phyloP scores from a whole-genome alignment of 2,888 invertebrate species.

The Epinotia bilunana region DNA sequence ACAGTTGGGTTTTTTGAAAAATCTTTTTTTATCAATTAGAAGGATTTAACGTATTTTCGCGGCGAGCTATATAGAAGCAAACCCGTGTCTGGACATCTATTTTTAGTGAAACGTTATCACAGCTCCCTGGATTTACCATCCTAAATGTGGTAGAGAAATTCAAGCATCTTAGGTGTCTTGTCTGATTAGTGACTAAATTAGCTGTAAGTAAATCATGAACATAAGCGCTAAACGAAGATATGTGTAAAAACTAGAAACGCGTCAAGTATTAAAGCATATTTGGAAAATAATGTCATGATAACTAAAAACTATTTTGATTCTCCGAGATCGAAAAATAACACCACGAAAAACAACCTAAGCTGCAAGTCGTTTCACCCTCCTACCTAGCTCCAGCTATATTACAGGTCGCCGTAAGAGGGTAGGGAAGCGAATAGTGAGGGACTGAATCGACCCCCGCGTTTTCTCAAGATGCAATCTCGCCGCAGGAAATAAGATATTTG shows the following conservation, averaged over 20 bases:
- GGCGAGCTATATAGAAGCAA: too few species aligned
- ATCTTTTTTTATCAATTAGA: too few species aligned
- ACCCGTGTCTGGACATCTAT: background rate
- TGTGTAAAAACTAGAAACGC: background rate
- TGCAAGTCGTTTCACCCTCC: conserved; percentile 37
- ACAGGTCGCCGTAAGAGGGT: conserved; percentile 53
- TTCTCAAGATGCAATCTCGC: conserved; percentile 85
- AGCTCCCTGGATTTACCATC: background rate
- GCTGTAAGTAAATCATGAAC: too few species aligned
- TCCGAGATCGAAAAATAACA: conserved; percentile 4
- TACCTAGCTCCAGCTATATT: conserved; percentile 9
- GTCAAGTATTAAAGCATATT: background rate
- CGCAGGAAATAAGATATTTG: conserved; percentile 85
- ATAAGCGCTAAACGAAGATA: too few species aligned
- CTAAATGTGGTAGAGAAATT: background rate
- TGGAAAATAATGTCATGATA: background rate
- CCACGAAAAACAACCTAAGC: conserved; percentile 28
- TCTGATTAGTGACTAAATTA: too few species aligned
- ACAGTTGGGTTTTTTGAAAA: too few species aligned
- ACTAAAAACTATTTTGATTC: background rate
- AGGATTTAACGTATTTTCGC: too few species aligned
- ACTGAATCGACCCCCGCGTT: conserved; percentile 81
- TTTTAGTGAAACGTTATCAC: background rate
- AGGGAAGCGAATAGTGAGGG: conserved; percentile 79
- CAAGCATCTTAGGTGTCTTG: background rate